Conservation (phyloP, 2,888 invertebrate species). For the Aphodius granarius region DNA sequence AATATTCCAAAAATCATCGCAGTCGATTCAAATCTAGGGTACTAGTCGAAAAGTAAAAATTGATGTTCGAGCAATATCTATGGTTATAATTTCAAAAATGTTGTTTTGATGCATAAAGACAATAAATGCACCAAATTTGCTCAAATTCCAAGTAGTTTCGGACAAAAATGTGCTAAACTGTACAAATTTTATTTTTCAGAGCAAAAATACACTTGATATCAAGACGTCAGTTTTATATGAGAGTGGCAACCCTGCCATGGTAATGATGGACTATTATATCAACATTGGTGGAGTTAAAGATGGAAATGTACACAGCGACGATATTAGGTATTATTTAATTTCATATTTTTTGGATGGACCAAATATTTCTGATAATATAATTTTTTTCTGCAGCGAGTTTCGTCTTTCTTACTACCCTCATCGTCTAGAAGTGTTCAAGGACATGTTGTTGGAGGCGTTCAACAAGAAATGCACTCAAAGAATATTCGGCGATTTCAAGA, state of each 20-base stretch:
- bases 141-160: too few species aligned
- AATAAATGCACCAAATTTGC: too few species aligned
- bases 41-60: too few species aligned
- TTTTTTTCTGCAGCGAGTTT: slow-evolving; percentile 68
- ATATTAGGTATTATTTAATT: slow-evolving; percentile 28
- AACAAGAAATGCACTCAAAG: slow-evolving; percentile 64
- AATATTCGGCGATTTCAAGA: slow-evolving; percentile 82
- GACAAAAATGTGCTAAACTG: too few species aligned
- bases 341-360: background rate
- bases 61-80: too few species aligned
- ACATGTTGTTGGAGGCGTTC: slow-evolving; percentile 73
- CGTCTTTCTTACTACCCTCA: slow-evolving; percentile 89
- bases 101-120: too few species aligned
- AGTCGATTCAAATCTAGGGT: too few species aligned
- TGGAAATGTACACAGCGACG: slow-evolving; percentile 15
- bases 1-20: too few species aligned
- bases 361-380: background rate
- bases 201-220: slow-evolving; percentile 78
- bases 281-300: slow-evolving; percentile 7
- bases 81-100: too few species aligned
- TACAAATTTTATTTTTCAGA: too few species aligned
- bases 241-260: slow-evolving; percentile 72
- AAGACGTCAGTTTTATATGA: slow-evolving; percentile 83
- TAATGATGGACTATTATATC: slow-evolving; percentile 82
- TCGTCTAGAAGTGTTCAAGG: slow-evolving; percentile 69